Evolutionary conservation across 2,888 invertebrate genomes (phyloP).

Genomic region (Torymus tubicola): DNA sequence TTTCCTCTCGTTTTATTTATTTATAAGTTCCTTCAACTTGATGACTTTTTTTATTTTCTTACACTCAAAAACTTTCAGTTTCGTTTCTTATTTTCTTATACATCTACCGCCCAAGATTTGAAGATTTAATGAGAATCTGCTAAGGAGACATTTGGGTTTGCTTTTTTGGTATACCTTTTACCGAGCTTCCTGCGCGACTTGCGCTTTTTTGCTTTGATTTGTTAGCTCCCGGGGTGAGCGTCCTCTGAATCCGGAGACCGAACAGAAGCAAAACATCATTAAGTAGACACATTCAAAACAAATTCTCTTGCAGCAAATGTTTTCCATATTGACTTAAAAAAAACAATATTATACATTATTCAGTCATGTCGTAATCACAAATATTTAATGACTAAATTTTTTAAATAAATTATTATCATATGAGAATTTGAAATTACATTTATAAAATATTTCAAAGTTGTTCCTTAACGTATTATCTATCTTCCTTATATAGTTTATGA

Average conservation of each 20-base stretch:
- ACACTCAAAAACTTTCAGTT: conserved; percentile 24
- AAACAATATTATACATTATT: no score
- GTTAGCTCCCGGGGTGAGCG: conserved; percentile 28
- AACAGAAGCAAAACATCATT: background rate
- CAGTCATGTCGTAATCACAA: no score
- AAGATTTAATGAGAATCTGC: conserved; percentile 34
- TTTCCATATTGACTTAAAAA: no score
- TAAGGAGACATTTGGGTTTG: conserved; percentile 13
- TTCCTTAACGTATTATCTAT: no score
- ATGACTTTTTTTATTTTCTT: background rate
- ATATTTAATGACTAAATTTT: no score
- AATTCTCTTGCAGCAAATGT: background rate
- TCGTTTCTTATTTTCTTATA: conserved; percentile 9
- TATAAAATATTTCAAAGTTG: no score
- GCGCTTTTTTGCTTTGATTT: background rate
- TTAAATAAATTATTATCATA: no score
- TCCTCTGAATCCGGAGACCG: conserved; percentile 12
- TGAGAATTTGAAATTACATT: no score
- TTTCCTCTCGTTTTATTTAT: conserved; percentile 1
- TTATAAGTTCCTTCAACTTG: background rate
- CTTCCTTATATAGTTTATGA: no score
- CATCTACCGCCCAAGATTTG: background rate
- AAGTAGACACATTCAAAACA: conserved; percentile 22
- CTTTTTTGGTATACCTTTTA: background rate
- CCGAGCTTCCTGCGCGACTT: conserved; percentile 29